Evolutionary conservation across 2,797 vertebrate genomes (phyloP).

Genomic region (Intellagama lesueurii): DNA sequence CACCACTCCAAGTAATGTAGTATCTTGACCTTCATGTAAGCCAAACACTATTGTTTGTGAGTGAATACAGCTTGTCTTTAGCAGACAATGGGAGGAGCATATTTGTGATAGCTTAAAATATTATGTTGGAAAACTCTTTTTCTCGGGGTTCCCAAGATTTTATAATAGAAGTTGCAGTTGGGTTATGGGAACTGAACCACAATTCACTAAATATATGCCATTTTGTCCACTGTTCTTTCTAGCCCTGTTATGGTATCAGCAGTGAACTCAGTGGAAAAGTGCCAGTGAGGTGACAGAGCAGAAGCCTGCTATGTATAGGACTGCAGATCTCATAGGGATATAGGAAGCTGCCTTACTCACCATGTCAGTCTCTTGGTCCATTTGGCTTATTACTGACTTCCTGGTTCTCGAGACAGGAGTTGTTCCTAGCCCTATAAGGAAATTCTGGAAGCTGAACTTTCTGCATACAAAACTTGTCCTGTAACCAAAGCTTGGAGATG

Average conservation of each 20-base stretch:
- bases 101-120: neutral
- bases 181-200: neutral
- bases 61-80: slow-evolving; percentile 31
- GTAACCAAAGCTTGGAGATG: neutral
- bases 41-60: slow-evolving; percentile 34
- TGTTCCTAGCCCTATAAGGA: neutral
- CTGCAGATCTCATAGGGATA: neutral
- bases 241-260: neutral
- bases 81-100: neutral
- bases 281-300: neutral
- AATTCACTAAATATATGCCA: neutral
- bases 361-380: too few relatives aligned
- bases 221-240: neutral
- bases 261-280: neutral
- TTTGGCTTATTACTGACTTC: neutral
- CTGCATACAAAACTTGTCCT: neutral
- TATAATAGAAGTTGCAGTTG: neutral
- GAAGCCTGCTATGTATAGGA: neutral
- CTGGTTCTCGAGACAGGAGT: neutral
- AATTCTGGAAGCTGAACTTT: neutral
- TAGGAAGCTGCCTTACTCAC: neutral
- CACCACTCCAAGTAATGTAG: slow-evolving; percentile 23
- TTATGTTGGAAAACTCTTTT: neutral
- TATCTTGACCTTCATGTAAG: slow-evolving; percentile 54
- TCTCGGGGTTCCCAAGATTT: neutral